These are phyloP conservation scores for Silurus glanis DNA, from an alignment of 2,113 vertebrate species.

Conservation along the genomic window DNA sequence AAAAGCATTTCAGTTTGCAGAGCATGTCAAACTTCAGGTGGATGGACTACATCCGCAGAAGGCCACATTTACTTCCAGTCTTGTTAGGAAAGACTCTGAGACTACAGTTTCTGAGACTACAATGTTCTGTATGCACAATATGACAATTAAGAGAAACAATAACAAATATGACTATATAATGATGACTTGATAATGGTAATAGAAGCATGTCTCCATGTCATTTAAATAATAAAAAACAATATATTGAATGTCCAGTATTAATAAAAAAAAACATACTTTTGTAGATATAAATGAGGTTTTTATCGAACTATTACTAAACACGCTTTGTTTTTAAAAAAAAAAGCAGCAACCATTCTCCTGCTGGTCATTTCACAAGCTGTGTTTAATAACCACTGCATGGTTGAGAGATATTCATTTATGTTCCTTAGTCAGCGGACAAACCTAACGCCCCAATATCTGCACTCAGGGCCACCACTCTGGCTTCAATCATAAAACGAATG, in stretches of 20 bases:
- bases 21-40: not conserved
- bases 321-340: conserved; percentile 11
- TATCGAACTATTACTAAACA: conserved; percentile 10
- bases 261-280: not conserved
- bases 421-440: conserved; percentile 48
- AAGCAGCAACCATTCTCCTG: conserved; percentile 33
- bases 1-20: not conserved
- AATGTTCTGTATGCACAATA: not conserved
- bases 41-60: not conserved
- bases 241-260: not conserved
- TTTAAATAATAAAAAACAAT: not conserved
- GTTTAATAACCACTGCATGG: conserved; percentile 49
- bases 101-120: not conserved
- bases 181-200: not conserved
- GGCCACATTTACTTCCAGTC: not conserved
- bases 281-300: not conserved
- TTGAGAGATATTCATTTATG: conserved; percentile 52
- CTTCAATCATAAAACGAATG: conserved; percentile 44
- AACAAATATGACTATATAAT: not conserved
- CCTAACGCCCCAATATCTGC: conserved; percentile 35
- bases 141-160: not conserved
- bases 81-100: not conserved
- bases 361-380: conserved; percentile 46
- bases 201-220: not conserved
- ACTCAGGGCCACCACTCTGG: conserved; percentile 27